These are phyloP conservation scores for Menidia beryllina DNA, from an alignment of 2,113 vertebrate species.

Conservation along the genomic window DNA sequence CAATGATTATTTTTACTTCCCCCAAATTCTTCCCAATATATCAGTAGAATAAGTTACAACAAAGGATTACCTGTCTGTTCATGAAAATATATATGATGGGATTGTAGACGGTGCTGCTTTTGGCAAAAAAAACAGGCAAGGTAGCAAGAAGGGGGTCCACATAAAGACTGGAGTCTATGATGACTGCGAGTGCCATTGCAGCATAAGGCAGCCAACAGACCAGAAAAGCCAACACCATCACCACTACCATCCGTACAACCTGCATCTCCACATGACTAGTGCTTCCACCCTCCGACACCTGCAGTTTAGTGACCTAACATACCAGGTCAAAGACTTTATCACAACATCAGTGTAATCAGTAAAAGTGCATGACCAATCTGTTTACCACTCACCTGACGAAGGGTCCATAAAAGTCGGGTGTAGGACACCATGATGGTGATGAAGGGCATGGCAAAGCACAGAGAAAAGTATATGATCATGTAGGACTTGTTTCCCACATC, in stretches of 20 bases:
- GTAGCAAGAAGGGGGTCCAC: slow-evolving; percentile 74
- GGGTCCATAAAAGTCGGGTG: slow-evolving; percentile 75
- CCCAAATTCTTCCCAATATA: background rate
- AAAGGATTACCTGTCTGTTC: slow-evolving; percentile 76
- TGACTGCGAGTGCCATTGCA: slow-evolving; percentile 68
- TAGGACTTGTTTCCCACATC: slow-evolving; percentile 80
- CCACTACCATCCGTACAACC: slow-evolving; percentile 72
- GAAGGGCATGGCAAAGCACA: slow-evolving; percentile 83
- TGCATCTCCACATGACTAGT: slow-evolving; percentile 63
- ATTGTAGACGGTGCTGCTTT: slow-evolving; percentile 78
- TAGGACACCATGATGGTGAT: slow-evolving; percentile 75
- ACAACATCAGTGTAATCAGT: background rate
- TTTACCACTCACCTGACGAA: slow-evolving; percentile 68
- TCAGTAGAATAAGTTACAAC: background rate
- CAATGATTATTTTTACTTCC: slow-evolving; percentile 1
- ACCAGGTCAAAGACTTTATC: background rate
- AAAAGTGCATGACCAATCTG: background rate
- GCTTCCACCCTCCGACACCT: slow-evolving; percentile 69
- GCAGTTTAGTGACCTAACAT: slow-evolving; percentile 71
- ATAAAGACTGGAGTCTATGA: slow-evolving; percentile 67
- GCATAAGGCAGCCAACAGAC: slow-evolving; percentile 79
- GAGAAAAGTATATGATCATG: slow-evolving; percentile 78
- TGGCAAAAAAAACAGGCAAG: slow-evolving; percentile 71
- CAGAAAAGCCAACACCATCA: slow-evolving; percentile 78
- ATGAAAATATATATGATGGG: slow-evolving; percentile 81